phyloP scores from a whole-genome alignment of 2,113 vertebrate species.

The Rhinoptilus africanus region DNA sequence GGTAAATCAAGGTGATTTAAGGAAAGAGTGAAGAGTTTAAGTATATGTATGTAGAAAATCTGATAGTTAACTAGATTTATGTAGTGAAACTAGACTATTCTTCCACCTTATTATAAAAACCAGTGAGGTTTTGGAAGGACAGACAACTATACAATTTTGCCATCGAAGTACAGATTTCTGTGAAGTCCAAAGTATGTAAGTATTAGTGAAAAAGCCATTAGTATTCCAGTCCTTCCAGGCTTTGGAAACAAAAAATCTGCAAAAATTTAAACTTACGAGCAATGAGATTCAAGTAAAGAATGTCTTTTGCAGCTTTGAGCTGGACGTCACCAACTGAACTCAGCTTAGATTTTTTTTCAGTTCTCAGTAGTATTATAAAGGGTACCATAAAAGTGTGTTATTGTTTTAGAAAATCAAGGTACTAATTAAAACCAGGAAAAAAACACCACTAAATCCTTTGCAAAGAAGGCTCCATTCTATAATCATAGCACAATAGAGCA shows the following conservation, averaged over 20 bases:
- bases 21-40: background rate
- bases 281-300: background rate
- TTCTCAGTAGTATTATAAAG: background rate
- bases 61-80: background rate
- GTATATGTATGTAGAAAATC: background rate
- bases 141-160: background rate
- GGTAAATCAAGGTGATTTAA: background rate
- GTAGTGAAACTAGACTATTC: background rate
- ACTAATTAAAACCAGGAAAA: background rate
- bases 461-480: background rate
- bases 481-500: background rate
- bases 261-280: background rate
- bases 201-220: background rate
- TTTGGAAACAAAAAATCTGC: background rate
- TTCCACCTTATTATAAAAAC: background rate
- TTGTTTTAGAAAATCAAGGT: background rate
- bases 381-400: background rate
- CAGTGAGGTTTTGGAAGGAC: background rate
- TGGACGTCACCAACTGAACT: background rate
- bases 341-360: background rate
- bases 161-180: background rate
- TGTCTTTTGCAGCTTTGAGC: background rate
- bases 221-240: background rate
- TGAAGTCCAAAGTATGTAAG: background rate
- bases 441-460: background rate